Percentiles rank a stretch among this genome's conserved stretches.
phyloP scores from a whole-genome alignment of 2,113 vertebrate genomes.

The Maccullochella peelii region DNA sequence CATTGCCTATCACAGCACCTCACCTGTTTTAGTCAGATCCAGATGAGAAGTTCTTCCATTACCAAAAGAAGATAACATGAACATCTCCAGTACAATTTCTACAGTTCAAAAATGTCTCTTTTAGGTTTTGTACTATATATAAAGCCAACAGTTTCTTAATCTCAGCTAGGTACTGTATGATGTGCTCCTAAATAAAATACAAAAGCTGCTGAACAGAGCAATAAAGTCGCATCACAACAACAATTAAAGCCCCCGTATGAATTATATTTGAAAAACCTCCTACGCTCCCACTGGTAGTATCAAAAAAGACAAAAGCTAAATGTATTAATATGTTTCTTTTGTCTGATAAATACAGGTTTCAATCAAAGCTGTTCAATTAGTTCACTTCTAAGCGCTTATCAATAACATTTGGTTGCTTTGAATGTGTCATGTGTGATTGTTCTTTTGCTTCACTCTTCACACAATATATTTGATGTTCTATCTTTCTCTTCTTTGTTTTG shows the following conservation, averaged over 20 bases:
- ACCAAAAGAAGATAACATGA: neutral
- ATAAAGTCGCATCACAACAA: neutral
- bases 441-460: neutral
- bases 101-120: neutral
- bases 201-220: neutral
- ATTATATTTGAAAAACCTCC: neutral
- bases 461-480: neutral
- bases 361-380: neutral
- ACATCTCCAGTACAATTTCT: neutral
- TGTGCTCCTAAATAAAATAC: neutral
- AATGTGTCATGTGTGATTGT: neutral
- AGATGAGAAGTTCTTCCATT: neutral
- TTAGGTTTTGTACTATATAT: neutral
- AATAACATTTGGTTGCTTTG: neutral
- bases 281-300: no score
- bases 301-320: neutral
- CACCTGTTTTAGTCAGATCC: neutral
- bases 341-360: neutral
- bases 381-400: neutral
- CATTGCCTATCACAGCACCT: neutral
- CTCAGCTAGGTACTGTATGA: neutral
- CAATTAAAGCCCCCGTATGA: neutral
- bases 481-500: neutral
- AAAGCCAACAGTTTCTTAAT: neutral
- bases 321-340: neutral